phyloP scores from a whole-genome alignment of 2,888 invertebrate genomes.

The Leucoma salicis region DNA sequence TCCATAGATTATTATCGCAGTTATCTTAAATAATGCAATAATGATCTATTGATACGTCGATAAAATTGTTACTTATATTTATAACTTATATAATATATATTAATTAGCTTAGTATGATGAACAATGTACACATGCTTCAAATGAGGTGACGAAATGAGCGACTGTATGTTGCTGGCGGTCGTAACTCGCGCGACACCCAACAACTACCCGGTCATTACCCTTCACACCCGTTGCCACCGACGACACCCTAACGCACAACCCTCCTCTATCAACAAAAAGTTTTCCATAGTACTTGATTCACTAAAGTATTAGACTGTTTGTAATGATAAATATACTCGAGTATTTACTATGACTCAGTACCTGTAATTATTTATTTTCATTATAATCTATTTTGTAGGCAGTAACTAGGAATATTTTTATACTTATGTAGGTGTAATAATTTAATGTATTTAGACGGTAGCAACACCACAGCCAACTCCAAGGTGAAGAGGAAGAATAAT shows the following conservation, averaged over 20 bases:
- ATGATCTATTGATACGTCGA: slow-evolving; percentile 21
- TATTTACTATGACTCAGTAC: not conserved
- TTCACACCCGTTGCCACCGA: slow-evolving; percentile 33
- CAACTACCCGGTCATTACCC: slow-evolving; percentile 56
- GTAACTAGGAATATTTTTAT: not conserved
- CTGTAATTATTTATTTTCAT: not conserved
- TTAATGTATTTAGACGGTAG: too few species aligned
- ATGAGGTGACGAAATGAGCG: slow-evolving; percentile 15
- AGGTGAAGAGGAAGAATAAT: too few species aligned
- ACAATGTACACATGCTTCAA: slow-evolving; percentile 25
- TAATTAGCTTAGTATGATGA: slow-evolving; percentile 30
- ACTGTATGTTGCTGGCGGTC: slow-evolving; percentile 5
- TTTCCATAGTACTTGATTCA: not conserved
- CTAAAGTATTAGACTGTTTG: too few species aligned
- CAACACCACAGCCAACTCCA: too few species aligned
- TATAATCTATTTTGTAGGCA: too few species aligned
- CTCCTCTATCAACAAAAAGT: slow-evolving; percentile 15
- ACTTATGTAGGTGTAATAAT: not conserved
- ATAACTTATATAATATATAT: too few species aligned
- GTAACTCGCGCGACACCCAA: slow-evolving; percentile 39
- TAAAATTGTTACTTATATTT: slow-evolving; percentile 21
- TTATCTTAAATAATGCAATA: slow-evolving; percentile 19
- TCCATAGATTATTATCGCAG: slow-evolving; percentile 17
- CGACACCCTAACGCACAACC: slow-evolving; percentile 43
- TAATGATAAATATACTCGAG: too few species aligned